Evolutionary conservation across 2,797 vertebrate species (phyloP).

Genomic region (Clangula hyemalis): DNA sequence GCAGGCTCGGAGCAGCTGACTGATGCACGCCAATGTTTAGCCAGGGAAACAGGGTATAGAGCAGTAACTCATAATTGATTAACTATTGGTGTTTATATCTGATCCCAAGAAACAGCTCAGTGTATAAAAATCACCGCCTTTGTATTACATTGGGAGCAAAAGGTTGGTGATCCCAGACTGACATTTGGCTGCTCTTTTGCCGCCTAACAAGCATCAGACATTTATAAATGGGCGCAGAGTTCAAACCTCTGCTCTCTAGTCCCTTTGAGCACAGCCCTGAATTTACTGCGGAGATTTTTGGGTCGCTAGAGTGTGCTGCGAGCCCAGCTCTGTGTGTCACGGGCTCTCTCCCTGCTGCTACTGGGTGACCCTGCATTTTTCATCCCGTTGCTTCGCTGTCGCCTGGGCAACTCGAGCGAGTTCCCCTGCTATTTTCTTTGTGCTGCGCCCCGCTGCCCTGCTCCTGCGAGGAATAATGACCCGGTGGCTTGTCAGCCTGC

Average conservation of each 20-base stretch:
- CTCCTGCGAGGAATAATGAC: slow-evolving; percentile 54
- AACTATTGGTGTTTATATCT: not conserved
- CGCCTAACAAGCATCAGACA: not conserved
- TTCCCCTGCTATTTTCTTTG: slow-evolving; percentile 74
- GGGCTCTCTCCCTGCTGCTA: slow-evolving; percentile 3
- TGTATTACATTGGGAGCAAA: not conserved
- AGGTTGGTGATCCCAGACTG: not conserved
- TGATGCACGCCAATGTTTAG: rapidly evolving
- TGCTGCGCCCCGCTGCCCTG: slow-evolving; percentile 45
- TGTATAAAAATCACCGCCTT: not conserved
- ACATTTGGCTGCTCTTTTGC: not conserved
- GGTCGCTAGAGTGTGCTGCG: slow-evolving; percentile 85
- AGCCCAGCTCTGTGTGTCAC: slow-evolving; percentile 43
- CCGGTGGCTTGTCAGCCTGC: slow-evolving; percentile 62
- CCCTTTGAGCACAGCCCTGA: not conserved
- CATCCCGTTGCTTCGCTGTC: slow-evolving; percentile 57
- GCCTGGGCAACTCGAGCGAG: slow-evolving; percentile 69
- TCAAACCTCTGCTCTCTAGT: not conserved
- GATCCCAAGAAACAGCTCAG: not conserved
- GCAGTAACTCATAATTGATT: rapidly evolving
- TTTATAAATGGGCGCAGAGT: not conserved
- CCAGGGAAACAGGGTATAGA: not conserved
- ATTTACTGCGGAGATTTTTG: not conserved
- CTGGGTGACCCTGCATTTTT: slow-evolving; percentile 60
- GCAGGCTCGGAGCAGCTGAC: rapidly evolving